phyloP scores from a whole-genome alignment of 2,888 invertebrate genomes.

The Diogma glabrata region DNA sequence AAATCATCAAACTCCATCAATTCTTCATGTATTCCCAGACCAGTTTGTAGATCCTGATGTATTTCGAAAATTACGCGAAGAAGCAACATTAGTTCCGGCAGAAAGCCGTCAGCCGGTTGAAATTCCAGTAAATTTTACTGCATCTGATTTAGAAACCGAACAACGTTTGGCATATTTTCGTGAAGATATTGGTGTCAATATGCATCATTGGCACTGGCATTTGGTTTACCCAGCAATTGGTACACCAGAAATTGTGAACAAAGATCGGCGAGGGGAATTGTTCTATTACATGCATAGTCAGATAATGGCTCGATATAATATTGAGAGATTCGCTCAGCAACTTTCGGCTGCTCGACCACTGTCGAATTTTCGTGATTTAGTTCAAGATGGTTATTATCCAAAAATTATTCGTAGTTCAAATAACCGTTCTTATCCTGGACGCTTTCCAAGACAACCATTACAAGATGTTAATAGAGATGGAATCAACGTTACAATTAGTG shows the following conservation, averaged over 20 bases:
- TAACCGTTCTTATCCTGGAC: slow-evolving; percentile 54
- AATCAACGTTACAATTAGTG: slow-evolving; percentile 39
- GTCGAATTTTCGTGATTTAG: slow-evolving; percentile 48
- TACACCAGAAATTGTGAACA: slow-evolving; percentile 45
- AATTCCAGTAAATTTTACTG: slow-evolving; percentile 57
- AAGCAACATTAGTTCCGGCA: slow-evolving; percentile 42
- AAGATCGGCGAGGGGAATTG: slow-evolving; percentile 65
- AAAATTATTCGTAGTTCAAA: slow-evolving; percentile 48
- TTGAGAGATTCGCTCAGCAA: slow-evolving; percentile 62
- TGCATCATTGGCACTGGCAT: slow-evolving; percentile 89
- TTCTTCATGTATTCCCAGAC: slow-evolving; percentile 62
- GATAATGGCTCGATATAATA: slow-evolving; percentile 44
- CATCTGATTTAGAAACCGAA: slow-evolving; percentile 53
- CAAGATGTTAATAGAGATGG: slow-evolving; percentile 49
- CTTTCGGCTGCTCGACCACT: slow-evolving; percentile 23
- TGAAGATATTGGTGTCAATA: slow-evolving; percentile 72
- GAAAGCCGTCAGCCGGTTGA: slow-evolving; percentile 41
- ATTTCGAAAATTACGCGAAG: slow-evolving; percentile 51
- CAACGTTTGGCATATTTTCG: slow-evolving; percentile 66
- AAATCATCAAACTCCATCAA: slow-evolving; percentile 52
- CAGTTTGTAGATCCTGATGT: slow-evolving; percentile 60
- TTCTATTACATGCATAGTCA: slow-evolving; percentile 70
- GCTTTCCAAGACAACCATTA: slow-evolving; percentile 45
- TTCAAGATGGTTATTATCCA: slow-evolving; percentile 61
- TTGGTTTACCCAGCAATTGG: slow-evolving; percentile 55